Evolutionary conservation across 2,797 vertebrate genomes (phyloP), one percentile per base, ranked within the genome.

Genomic region (Rhinatrema bivittatum): DNA sequence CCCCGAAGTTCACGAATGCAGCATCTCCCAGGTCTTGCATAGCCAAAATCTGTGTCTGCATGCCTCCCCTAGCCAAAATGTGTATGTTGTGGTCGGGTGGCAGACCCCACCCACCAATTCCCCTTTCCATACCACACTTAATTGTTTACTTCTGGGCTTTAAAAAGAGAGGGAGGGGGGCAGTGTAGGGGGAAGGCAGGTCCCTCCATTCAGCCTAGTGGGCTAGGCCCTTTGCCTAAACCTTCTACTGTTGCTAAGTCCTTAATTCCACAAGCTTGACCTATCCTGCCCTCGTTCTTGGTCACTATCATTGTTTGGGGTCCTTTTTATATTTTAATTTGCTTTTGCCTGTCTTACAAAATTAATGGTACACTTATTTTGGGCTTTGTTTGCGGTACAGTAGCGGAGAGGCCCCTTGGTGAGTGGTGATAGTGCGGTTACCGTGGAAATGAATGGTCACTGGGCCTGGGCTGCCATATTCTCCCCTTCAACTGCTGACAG

Each of bases 361-460:
- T 70, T 61, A 65, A 72, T 59, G 53, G 56, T 9, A 22, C 9
- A 17, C 26, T 62, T 32, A n/a, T 42, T 32, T 36, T 53, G 60
- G 70, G 25, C 62, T 61, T 76, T 83, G 73, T 76, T 69, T 12
- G 0, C 27, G 0, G 65, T 82, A 68, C 72, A 65, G 80, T 77
- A 63, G 23, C 52, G 64, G 67, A 61, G 44, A 63, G 71, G 67
- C 65, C 76, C 39, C 23, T 20, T 17, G 17, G 68, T 50, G 57
- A 57, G 60, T 48, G 46, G 54, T 53, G 68, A 66, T 66, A 64
- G 65, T 67, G 18, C 49, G 58, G 81, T 87, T 87, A 76, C 84
- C 70, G 45, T 65, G 82, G 86, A 81, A 84, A 82, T 85, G 78
- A 85, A 88, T 77, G 72, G 65, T 60, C 20, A 13, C 46, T 19